Evolutionary conservation across 1,140 invertebrate genomes (phyloP), one percentile per base, ranked within the genome.

Genomic region (Coelopa frigida): DNA sequence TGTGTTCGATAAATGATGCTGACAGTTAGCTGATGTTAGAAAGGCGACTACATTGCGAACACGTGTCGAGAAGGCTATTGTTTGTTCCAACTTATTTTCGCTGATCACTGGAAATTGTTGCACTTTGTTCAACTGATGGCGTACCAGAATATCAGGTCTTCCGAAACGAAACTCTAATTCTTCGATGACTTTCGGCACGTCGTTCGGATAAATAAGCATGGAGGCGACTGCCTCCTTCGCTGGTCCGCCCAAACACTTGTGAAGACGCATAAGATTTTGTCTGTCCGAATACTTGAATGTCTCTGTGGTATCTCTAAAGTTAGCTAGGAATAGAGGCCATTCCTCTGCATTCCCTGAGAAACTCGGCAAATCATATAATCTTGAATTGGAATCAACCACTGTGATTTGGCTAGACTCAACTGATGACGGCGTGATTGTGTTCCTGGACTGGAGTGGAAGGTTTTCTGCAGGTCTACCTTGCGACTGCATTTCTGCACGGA

Each of bases 241-340:
- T 26, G 12, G 21, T 26, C 46, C 46, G 20, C 26, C 21, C 26
- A 42, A 17, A 33, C 15, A 35, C 21, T 47, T 47, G 7, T 47
- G 46, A 2, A 47, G 29, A 4, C 46, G 26, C 38, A 33, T 47
- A 4, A 40, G 11, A 41, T 47, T 47, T 23, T 47, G 46, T 1
- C 26, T 10, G 29, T 47, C 5, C 27, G 20, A 40, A 11, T 41
- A 47, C 8, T 20, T 18, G 15, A 47, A 40, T 23, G 21, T 29
- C 4, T 22, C 21, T 2, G 46, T 47, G 15, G 36, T 40, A 20
- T 47, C 46, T 5, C 26, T 33, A 17, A 20, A 47, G 24, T 14
- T 47, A 22, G 36, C 36, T 7, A 4, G n/a, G 33, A 47, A 33
- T 14, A 41, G 7, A 4, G 29, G 37, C 37, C 37, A 47, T 6